These are phyloP conservation scores for Patella pellucida DNA, from an alignment of 2,888 invertebrate species.

Conservation along the genomic window DNA sequence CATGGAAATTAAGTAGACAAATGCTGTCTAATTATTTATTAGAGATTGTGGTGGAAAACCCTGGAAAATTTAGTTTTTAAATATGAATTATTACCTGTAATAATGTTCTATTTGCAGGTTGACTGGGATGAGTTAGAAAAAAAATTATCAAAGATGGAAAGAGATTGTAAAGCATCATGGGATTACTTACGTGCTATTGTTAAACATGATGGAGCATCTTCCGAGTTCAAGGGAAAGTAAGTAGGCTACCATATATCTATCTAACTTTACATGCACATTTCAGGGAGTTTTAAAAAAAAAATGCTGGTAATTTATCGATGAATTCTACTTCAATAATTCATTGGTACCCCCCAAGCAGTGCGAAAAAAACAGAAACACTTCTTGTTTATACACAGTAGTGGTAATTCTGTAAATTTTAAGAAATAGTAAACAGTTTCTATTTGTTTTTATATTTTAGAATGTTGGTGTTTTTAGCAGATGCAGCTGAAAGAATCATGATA, in stretches of 20 bases:
- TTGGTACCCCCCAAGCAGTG: too few species aligned
- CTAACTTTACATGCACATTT: too few species aligned
- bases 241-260: constrained; percentile 42
- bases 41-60: too few species aligned
- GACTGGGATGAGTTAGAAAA: constrained; percentile 93
- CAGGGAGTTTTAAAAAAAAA: too few species aligned
- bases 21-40: too few species aligned
- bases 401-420: background rate
- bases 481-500: constrained; percentile 96
- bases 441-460: constrained; percentile 73
- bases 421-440: background rate
- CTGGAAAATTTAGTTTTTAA: too few species aligned
- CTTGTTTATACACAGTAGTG: background rate
- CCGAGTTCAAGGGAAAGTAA: constrained; percentile 85
- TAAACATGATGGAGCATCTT: constrained; percentile 82
- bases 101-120: constrained; percentile 76
- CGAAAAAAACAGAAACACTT: background rate
- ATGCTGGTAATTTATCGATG: too few species aligned
- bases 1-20: too few species aligned
- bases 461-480: constrained; percentile 95
- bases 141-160: constrained; percentile 89
- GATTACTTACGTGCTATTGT: constrained; percentile 94
- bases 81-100: too few species aligned
- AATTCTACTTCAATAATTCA: too few species aligned
- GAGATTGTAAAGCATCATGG: constrained; percentile 97